Evolutionary conservation across 2,888 invertebrate species (phyloP).

Genomic region (Tuta absoluta): DNA sequence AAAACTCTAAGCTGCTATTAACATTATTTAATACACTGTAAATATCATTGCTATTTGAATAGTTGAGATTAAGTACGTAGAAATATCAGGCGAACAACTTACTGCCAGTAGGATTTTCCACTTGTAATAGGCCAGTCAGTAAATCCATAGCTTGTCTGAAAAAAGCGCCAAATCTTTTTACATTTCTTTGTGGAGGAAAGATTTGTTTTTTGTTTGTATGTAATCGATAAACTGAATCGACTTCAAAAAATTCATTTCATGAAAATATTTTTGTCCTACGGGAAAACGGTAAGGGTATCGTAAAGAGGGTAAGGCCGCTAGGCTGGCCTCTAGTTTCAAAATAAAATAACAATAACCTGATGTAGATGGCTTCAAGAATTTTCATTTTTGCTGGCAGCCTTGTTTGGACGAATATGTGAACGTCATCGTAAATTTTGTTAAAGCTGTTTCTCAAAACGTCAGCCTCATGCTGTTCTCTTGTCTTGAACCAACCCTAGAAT

Average conservation of each 20-base stretch:
- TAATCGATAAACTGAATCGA: too few species aligned
- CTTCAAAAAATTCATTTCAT: too few species aligned
- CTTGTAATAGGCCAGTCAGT: slow-evolving; percentile 85
- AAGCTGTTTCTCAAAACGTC: slow-evolving; percentile 84
- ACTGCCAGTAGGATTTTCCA: slow-evolving; percentile 75
- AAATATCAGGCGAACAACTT: slow-evolving; percentile 44
- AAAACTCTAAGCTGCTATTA: too few species aligned
- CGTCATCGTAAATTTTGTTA: slow-evolving; percentile 87
- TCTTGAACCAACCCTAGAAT: slow-evolving; percentile 86
- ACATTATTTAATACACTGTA: too few species aligned
- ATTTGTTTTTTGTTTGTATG: too few species aligned
- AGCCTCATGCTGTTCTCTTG: slow-evolving; percentile 81
- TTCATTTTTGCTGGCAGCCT: slow-evolving; percentile 89
- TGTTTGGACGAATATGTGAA: slow-evolving; percentile 85
- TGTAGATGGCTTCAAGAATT: slow-evolving; percentile 90
- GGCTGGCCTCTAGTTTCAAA: neutral
- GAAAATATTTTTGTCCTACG: too few species aligned
- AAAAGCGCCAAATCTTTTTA: slow-evolving; percentile 23
- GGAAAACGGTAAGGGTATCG: neutral
- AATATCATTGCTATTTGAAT: neutral
- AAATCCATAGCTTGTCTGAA: slow-evolving; percentile 88
- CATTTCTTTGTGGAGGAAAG: too few species aligned
- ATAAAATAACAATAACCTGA: slow-evolving; percentile 63
- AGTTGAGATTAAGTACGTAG: neutral
- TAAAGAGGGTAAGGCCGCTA: neutral